phyloP scores from a whole-genome alignment of 2,888 invertebrate species.

The Acrocyrtus sp. region DNA sequence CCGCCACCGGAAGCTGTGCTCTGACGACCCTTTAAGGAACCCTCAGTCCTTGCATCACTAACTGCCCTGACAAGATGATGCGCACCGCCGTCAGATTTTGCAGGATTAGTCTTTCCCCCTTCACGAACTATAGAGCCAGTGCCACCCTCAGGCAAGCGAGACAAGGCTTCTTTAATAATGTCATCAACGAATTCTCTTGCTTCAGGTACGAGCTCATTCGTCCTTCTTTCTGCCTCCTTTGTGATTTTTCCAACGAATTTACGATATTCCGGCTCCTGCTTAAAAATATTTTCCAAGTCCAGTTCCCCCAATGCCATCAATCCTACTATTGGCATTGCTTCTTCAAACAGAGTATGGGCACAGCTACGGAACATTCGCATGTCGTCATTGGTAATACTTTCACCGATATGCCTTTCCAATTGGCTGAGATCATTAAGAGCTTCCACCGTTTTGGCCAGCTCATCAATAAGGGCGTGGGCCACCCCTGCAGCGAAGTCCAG shows the following conservation, averaged over 20 bases:
- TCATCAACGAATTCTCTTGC: conserved; percentile 37
- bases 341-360: conserved; percentile 48
- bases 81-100: too few relatives aligned
- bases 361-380: conserved; percentile 29
- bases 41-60: too few relatives aligned
- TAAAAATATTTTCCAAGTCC: conserved; percentile 56
- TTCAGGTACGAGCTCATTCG: conserved; percentile 36
- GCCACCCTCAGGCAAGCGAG: conserved; percentile 10
- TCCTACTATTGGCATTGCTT: conserved; percentile 49
- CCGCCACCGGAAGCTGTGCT: too few relatives aligned
- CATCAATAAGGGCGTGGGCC: conserved; percentile 43
- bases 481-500: conserved; percentile 53
- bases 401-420: conserved; percentile 49
- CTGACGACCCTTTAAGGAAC: too few relatives aligned
- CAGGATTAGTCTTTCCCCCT: too few relatives aligned
- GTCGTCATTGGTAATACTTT: conserved; percentile 34
- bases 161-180: conserved; percentile 30
- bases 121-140: too few relatives aligned
- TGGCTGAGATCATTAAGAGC: conserved; percentile 53
- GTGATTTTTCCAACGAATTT: conserved; percentile 47
- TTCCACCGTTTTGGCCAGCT: conserved; percentile 44
- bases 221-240: conserved; percentile 37
- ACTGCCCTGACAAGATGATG: too few relatives aligned
- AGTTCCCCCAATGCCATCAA: conserved; percentile 56
- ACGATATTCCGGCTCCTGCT: conserved; percentile 49